Base-by-base conservation (phyloP, 2,888 invertebrate species). In the Eilema griseolum region DNA sequence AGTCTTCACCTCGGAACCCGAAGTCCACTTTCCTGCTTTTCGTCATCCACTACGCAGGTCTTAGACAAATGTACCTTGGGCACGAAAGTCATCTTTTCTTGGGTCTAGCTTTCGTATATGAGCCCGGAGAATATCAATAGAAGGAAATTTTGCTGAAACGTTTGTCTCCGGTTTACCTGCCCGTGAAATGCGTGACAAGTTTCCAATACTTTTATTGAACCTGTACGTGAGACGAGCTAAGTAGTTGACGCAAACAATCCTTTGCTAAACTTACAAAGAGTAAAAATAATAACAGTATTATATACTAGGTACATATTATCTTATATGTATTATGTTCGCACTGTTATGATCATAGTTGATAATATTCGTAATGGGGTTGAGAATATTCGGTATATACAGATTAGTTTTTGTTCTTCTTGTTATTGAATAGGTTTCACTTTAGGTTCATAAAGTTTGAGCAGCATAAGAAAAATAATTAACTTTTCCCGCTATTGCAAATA, bases 191-290 rank as follows among this genome's bases (percentile, higher is more conserved):
- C 23, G 8, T 14, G 28, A 66, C 41, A 60, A 72, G 66, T 76
- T 71, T 64, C 67, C 60, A 70, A 66, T 61, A 68, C 31, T n/a
- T 52, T 28, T 28, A 14, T n/a, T 20, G 70, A 14, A 56, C 23
- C 57, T 57, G 37, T 26, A 46, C 31, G 28, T 46, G 11, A 63
- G 70, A 67, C 74, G 74, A 73, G 74, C 68, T 67, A 79, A 76
- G 70, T 71, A 68, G 73, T 70, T 70, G 69, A 67, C 75, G 57
- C 79, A 79, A 84, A 83, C 78, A 81, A 77, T 76, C 69, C 74
- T 64, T 61, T 67, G 69, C 74, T 63, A 69, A 70, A 28, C 64
- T 65, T n/a, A 57, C 57, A 56, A 52, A 33, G 41, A 24, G 20
- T 7, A 41, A 56, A 5, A 46, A 57, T 41, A 62, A 46, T 46